Percentiles rank a stretch among this genome's conserved stretches.
Conservation (phyloP, 2,797 vertebrate genomes). For the Eulemur albifrons region DNA sequence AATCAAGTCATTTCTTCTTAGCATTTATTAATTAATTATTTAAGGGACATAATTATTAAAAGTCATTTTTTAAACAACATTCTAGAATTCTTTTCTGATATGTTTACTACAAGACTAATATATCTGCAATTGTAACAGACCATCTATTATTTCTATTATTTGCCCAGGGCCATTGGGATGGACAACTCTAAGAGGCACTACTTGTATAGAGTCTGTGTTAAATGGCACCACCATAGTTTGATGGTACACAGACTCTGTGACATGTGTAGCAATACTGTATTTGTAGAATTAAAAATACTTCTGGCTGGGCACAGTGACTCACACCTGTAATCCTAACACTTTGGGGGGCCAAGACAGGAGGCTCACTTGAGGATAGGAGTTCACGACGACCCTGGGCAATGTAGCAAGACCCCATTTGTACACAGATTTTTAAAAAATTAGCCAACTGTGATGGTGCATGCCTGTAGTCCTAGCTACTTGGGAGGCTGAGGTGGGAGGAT, state of each 20-base stretch:
- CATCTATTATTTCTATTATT: constrained; percentile 40
- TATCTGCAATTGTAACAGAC: neutral
- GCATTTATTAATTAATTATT: neutral
- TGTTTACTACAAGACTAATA: neutral
- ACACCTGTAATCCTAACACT: neutral
- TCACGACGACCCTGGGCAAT: neutral
- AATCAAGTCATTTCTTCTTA: neutral
- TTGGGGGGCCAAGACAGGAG: neutral
- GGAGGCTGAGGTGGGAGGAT: neutral
- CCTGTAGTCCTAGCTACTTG: neutral
- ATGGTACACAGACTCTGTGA: neutral
- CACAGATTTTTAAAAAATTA: neutral
- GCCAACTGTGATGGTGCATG: neutral
- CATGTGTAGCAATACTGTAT: neutral
- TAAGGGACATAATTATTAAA: constrained; percentile 24
- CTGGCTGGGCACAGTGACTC: neutral
- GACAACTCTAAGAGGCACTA: neutral
- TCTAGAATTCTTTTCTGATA: constrained; percentile 17
- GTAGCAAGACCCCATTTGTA: neutral
- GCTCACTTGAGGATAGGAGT: neutral
- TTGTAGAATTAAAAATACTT: neutral
- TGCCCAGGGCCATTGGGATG: neutral
- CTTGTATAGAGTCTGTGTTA: neutral
- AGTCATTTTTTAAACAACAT: constrained; percentile 15
- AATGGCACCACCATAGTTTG: neutral